A percentile compares a stretch with the other conserved stretches of the same genome.
phyloP scores from a whole-genome alignment of 2,113 vertebrate species.

The Butorides virescens region DNA sequence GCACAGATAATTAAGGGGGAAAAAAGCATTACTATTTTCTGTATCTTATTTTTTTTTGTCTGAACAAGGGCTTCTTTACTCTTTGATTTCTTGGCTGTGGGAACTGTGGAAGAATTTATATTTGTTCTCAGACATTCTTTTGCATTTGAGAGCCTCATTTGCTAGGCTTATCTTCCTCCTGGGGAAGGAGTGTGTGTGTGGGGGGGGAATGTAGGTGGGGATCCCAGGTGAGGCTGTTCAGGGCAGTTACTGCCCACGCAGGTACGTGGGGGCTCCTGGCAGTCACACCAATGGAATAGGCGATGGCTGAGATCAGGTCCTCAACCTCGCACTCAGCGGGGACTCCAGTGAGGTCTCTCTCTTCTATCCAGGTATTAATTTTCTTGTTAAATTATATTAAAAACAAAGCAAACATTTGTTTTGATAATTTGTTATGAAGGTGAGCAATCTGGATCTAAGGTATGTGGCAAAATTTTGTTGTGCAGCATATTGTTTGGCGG shows the following conservation, averaged over 20 bases:
- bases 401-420: not conserved
- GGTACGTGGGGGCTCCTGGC: not conserved
- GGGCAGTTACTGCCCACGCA: not conserved
- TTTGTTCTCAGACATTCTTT: not conserved
- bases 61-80: not conserved
- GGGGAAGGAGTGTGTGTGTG: not conserved
- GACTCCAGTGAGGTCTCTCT: not conserved
- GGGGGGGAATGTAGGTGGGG: too few species aligned
- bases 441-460: not conserved
- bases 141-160: not conserved
- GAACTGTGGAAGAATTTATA: not conserved
- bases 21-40: not conserved
- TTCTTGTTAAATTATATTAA: not conserved
- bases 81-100: not conserved
- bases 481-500: not conserved
- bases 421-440: not conserved
- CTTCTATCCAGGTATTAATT: not conserved
- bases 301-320: not conserved
- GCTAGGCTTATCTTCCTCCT: not conserved
- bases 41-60: rapidly evolving
- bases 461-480: not conserved
- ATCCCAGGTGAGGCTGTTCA: not conserved
- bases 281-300: not conserved
- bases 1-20: not conserved
- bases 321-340: not conserved